These are phyloP conservation scores for Apis cerana DNA, from an alignment of 1,140 invertebrate species.

Conservation along the genomic window DNA sequence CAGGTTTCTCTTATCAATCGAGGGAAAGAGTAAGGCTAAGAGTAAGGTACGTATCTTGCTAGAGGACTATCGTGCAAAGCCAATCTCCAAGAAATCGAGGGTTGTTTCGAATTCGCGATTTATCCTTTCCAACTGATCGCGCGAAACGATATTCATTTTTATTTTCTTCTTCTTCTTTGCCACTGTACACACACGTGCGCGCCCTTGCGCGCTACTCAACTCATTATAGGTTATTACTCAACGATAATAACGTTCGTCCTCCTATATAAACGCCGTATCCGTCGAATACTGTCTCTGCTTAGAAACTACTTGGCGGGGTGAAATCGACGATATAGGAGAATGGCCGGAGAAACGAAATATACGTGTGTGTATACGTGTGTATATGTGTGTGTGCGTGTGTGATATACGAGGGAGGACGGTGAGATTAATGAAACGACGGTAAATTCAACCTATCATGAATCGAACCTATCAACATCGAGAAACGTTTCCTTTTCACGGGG, in stretches of 20 bases:
- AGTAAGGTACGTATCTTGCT: too few relatives aligned
- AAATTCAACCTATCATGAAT: background rate
- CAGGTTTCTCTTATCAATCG: too few relatives aligned
- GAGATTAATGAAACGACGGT: slow-evolving; percentile 8
- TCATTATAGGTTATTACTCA: slow-evolving; percentile 68
- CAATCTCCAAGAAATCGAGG: slow-evolving; percentile 29
- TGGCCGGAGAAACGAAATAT: slow-evolving; percentile 51
- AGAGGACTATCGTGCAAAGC: background rate
- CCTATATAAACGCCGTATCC: slow-evolving; percentile 71
- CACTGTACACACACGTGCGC: slow-evolving; percentile 77
- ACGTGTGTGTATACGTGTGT: too few relatives aligned
- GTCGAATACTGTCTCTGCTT: slow-evolving; percentile 78
- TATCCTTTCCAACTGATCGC: slow-evolving; percentile 17
- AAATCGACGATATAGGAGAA: slow-evolving; percentile 42
- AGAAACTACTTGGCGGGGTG: slow-evolving; percentile 73
- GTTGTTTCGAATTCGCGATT: background rate
- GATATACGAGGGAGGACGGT: slow-evolving; percentile 33
- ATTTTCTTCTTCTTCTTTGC: slow-evolving; percentile 67
- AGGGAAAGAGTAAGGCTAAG: too few relatives aligned
- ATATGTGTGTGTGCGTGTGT: background rate
- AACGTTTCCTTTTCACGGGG: background rate
- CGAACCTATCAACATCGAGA: slow-evolving; percentile 39
- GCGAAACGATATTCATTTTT: background rate
- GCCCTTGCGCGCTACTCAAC: slow-evolving; percentile 62
- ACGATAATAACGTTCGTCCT: slow-evolving; percentile 76